Conservation (phyloP, 2,113 vertebrate genomes). For the Notiomystis cincta region DNA sequence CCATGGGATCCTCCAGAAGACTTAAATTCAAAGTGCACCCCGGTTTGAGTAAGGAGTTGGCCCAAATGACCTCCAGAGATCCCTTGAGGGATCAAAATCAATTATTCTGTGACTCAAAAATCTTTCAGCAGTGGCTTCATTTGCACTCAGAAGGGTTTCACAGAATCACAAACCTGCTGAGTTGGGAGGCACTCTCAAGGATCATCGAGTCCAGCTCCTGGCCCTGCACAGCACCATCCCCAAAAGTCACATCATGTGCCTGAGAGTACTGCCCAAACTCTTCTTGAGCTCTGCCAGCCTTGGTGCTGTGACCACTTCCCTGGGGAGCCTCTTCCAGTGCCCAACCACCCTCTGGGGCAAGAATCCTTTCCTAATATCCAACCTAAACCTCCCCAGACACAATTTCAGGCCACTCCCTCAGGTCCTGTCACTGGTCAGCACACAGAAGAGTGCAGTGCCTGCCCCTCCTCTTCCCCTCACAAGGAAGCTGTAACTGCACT, state of each 20-base stretch:
- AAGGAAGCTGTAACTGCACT: neutral
- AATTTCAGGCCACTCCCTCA: fast-evolving
- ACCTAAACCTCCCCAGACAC: neutral
- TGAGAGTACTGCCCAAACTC: fast-evolving
- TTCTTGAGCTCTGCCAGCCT: neutral
- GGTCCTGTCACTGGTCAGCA: neutral
- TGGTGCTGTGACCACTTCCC: neutral
- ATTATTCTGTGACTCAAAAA: neutral
- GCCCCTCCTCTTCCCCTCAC: neutral
- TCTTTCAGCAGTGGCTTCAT: neutral
- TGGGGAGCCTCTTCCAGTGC: neutral
- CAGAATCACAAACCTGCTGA: neutral
- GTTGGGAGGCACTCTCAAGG: neutral
- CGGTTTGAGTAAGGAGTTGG: neutral
- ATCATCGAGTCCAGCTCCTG: fast-evolving
- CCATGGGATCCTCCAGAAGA: neutral
- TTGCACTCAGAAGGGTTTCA: neutral
- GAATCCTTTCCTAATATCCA: neutral
- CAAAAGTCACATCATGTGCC: neutral
- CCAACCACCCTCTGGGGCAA: fast-evolving
- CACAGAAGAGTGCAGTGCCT: neutral
- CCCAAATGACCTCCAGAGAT: neutral
- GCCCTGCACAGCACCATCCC: neutral
- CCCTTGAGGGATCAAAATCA: neutral
- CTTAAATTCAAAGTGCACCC: neutral